Conservation (phyloP, 2,113 vertebrate genomes). For the Tupaia tana region DNA sequence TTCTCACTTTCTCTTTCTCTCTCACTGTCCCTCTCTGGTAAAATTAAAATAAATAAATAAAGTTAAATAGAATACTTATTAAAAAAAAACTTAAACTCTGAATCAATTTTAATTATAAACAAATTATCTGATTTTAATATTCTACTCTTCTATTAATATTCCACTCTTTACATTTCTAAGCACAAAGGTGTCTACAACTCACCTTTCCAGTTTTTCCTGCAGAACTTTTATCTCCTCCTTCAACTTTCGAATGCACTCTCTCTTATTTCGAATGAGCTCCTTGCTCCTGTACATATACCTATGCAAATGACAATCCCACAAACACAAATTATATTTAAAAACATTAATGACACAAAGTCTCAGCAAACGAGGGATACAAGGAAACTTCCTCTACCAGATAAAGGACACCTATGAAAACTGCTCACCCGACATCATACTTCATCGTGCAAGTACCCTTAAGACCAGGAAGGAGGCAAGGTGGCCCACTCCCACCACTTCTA, state of each 20-base stretch:
- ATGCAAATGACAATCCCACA: slow-evolving; percentile 28
- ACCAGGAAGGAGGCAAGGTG: not conserved
- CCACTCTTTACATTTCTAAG: not conserved
- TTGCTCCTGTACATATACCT: slow-evolving; percentile 96
- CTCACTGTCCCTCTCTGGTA: too few species aligned
- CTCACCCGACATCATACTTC: not conserved
- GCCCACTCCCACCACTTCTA: not conserved
- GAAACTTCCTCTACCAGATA: slow-evolving; percentile 1
- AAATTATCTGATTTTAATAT: not conserved
- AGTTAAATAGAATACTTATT: too few species aligned
- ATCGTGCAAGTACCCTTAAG: not conserved
- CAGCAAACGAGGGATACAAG: not conserved
- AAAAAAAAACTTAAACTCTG: not conserved
- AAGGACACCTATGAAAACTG: not conserved
- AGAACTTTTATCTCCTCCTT: slow-evolving; percentile 91
- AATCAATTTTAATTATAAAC: slow-evolving; percentile 41
- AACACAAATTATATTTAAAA: slow-evolving; percentile 25
- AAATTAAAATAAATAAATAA: too few species aligned
- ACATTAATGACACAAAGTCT: not conserved
- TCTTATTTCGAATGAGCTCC: slow-evolving; percentile 90
- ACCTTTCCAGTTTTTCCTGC: slow-evolving; percentile 96
- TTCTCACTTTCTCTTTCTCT: too few species aligned
- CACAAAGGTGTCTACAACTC: not conserved
- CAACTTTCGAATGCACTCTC: slow-evolving; percentile 90
- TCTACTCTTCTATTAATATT: not conserved